phyloP scores from a whole-genome alignment of 2,113 vertebrate genomes.

The Willisornis vidua region DNA sequence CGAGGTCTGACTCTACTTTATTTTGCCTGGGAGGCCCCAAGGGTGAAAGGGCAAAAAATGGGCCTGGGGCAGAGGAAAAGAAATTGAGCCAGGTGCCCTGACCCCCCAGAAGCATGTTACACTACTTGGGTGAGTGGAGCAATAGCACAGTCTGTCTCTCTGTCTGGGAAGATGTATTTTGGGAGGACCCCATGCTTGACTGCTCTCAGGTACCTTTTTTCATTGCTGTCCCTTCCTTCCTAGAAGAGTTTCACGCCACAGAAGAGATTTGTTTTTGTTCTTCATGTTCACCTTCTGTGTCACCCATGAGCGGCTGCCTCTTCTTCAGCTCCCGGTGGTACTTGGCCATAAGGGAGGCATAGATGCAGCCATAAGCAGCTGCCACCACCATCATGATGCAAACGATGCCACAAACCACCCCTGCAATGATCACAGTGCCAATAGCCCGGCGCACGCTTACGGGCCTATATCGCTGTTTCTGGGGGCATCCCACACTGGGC shows the following conservation, averaged over 20 bases:
- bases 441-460: conserved; percentile 94
- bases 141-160: conserved; percentile 58
- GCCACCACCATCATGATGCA: conserved; percentile 99
- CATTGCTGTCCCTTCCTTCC: conserved; percentile 46
- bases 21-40: conserved; percentile 54
- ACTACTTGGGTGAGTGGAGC: conserved; percentile 58
- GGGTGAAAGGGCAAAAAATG: conserved; percentile 39
- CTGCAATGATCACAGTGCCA: conserved; percentile 95
- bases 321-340: conserved; percentile 98
- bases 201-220: conserved; percentile 54
- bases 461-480: conserved; percentile 87
- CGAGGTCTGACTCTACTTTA: conserved; percentile 69
- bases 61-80: conserved; percentile 29
- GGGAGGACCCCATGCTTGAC: conserved; percentile 58
- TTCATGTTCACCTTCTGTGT: conserved; percentile 88
- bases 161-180: conserved; percentile 46
- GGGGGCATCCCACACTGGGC: conserved; percentile 76
- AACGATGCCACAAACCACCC: conserved; percentile 94
- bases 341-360: conserved; percentile 97
- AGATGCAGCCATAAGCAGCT: conserved; percentile 96
- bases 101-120: conserved; percentile 52
- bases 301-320: conserved; percentile 95
- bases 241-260: conserved; percentile 83
- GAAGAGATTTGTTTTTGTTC: conserved; percentile 98
- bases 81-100: conserved; percentile 45